phyloP scores from a whole-genome alignment of 1,140 invertebrate species.

The Streblospio benedicti region DNA sequence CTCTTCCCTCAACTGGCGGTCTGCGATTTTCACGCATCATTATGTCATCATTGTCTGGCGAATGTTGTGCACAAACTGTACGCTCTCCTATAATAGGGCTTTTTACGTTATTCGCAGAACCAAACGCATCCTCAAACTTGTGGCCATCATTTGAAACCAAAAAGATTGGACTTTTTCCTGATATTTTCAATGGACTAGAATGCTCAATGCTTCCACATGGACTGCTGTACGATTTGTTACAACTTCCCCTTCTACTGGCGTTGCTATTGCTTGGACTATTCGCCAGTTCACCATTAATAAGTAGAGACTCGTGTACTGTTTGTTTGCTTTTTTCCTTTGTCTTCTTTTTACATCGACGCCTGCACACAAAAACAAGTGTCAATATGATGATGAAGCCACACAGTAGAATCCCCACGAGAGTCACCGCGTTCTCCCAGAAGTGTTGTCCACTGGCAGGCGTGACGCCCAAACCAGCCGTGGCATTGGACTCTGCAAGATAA shows the following conservation, averaged over 20 bases:
- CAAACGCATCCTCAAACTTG: background rate
- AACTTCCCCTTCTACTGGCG: background rate
- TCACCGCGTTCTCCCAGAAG: conserved; percentile 18
- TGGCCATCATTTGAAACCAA: background rate
- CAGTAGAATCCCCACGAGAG: conserved; percentile 10
- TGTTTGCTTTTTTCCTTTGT: background rate
- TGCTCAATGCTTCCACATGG: background rate
- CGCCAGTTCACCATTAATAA: conserved; percentile 5
- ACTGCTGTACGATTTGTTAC: background rate
- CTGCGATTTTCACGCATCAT: background rate
- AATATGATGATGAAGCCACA: conserved; percentile 11
- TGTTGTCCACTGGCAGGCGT: too few relatives aligned
- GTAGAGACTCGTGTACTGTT: conserved; percentile 10
- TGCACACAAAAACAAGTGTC: conserved; percentile 1
- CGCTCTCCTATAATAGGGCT: background rate
- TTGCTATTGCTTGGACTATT: conserved; percentile 7
- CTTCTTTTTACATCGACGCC: conserved; percentile 1
- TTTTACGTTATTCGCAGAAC: background rate
- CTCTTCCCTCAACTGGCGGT: conserved; percentile 16
- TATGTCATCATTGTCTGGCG: background rate
- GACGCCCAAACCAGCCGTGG: too few relatives aligned
- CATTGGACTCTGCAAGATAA: too few relatives aligned
- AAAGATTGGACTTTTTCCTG: background rate
- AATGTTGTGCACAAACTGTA: background rate
- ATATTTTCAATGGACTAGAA: background rate